Conservation (phyloP, 2,797 vertebrate species). For the Falco cherrug region DNA sequence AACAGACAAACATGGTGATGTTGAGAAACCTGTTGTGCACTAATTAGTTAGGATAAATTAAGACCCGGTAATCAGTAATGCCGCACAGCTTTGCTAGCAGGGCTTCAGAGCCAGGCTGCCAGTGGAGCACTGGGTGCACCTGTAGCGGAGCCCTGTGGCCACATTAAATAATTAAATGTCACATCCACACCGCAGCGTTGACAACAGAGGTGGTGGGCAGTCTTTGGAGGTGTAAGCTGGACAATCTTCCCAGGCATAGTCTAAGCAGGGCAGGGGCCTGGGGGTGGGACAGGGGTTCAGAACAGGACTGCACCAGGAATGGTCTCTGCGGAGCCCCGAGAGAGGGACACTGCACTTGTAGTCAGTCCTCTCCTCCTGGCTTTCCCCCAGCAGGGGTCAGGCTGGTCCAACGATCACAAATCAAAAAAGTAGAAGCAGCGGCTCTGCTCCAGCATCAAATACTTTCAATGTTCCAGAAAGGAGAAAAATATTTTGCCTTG, state of each 20-base stretch:
- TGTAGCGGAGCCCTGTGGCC: not conserved
- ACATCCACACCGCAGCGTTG: rapidly evolving
- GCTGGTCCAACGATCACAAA: conserved; percentile 7
- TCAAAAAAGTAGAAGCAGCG: not conserved
- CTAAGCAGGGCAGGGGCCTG: not conserved
- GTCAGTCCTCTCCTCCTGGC: not conserved
- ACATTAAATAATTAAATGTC: rapidly evolving
- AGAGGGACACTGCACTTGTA: rapidly evolving
- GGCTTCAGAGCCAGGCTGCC: not conserved
- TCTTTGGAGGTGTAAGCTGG: not conserved
- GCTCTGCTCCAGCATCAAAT: not conserved
- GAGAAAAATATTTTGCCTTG: not conserved
- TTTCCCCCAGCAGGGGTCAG: conserved; percentile 61
- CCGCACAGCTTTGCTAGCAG: not conserved
- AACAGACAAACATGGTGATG: not conserved
- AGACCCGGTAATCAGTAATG: not conserved
- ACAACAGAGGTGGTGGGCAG: too few species aligned
- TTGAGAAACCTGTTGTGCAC: not conserved
- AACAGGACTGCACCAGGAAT: not conserved
- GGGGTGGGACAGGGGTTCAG: rapidly evolving
- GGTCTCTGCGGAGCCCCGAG: too few species aligned
- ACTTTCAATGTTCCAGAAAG: not conserved
- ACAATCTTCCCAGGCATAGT: not conserved
- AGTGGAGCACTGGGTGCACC: not conserved
- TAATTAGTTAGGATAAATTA: not conserved